phyloP scores from a whole-genome alignment of 1,140 invertebrate species.

The Thalassaphorura encarpata region DNA sequence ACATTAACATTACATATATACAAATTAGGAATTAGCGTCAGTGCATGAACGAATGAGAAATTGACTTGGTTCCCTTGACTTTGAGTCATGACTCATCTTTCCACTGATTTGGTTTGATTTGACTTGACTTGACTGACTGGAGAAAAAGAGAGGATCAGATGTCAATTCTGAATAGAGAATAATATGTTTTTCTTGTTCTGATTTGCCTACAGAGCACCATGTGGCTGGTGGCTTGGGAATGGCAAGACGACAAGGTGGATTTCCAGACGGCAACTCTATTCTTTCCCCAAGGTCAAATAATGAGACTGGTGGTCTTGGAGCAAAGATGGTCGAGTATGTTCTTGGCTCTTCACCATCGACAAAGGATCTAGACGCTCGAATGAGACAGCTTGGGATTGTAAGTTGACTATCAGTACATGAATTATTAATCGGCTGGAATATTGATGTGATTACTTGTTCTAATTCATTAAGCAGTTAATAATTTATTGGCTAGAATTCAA shows the following conservation, averaged over 20 bases:
- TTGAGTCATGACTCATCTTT: too few relatives aligned
- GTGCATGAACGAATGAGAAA: too few relatives aligned
- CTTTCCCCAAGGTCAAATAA: slow-evolving; percentile 54
- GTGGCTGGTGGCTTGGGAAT: slow-evolving; percentile 11
- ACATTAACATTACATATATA: too few relatives aligned
- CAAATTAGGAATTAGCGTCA: too few relatives aligned
- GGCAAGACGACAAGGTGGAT: slow-evolving; percentile 40
- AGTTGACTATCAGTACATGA: too few relatives aligned
- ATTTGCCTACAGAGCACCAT: slow-evolving; percentile 16
- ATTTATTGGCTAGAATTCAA: not conserved
- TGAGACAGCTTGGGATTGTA: slow-evolving; percentile 60
- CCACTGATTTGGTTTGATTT: too few relatives aligned
- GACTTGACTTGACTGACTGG: too few relatives aligned
- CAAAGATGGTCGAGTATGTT: slow-evolving; percentile 98
- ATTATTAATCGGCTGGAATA: too few relatives aligned
- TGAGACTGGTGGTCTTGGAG: slow-evolving; percentile 71
- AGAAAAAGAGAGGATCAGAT: too few relatives aligned
- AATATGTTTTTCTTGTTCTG: not conserved
- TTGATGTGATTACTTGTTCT: too few relatives aligned
- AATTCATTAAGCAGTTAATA: too few relatives aligned
- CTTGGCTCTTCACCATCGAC: slow-evolving; percentile 79
- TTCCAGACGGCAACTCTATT: slow-evolving; percentile 38
- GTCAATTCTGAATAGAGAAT: not conserved
- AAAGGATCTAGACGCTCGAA: slow-evolving; percentile 57
- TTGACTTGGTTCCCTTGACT: too few relatives aligned